Evolutionary conservation across 2,888 invertebrate species (phyloP).

Genomic region (Pseudococcus jackbeardsleyi): DNA sequence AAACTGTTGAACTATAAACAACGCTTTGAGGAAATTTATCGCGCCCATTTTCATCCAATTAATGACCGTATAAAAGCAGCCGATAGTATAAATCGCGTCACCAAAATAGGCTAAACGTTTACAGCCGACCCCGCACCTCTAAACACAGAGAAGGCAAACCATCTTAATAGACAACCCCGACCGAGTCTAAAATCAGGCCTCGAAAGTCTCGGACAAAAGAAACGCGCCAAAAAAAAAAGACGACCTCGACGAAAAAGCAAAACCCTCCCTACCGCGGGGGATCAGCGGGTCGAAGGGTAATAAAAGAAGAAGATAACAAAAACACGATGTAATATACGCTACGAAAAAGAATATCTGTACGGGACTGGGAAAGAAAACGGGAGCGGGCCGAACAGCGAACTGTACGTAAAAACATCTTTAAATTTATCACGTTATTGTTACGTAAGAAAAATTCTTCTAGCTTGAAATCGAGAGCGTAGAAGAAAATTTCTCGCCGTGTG

Average conservation of each 20-base stretch:
- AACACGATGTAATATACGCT: not conserved
- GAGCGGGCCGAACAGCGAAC: not conserved
- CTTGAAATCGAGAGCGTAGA: not conserved
- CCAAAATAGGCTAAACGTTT: not conserved
- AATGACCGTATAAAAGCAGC: not conserved
- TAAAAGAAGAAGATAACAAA: not conserved
- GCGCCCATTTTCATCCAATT: not conserved
- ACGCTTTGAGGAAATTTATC: not conserved
- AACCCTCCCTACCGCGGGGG: not conserved
- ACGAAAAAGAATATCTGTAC: not conserved
- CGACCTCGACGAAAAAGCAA: not conserved
- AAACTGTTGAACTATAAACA: conserved; percentile 27
- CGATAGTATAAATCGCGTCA: not conserved
- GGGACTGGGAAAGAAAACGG: not conserved
- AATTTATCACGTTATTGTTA: conserved; percentile 17
- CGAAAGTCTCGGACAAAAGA: not conserved
- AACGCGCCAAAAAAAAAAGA: not conserved
- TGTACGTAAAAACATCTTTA: not conserved
- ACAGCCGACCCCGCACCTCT: not conserved
- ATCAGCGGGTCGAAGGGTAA: not conserved
- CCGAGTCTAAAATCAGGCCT: no score
- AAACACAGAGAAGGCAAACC: no score
- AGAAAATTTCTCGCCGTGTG: not conserved
- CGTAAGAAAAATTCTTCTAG: not conserved
- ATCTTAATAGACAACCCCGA: no score